These are phyloP conservation scores for Cantharis flavilabris DNA, from an alignment of 2,888 invertebrate species.

Conservation along the genomic window DNA sequence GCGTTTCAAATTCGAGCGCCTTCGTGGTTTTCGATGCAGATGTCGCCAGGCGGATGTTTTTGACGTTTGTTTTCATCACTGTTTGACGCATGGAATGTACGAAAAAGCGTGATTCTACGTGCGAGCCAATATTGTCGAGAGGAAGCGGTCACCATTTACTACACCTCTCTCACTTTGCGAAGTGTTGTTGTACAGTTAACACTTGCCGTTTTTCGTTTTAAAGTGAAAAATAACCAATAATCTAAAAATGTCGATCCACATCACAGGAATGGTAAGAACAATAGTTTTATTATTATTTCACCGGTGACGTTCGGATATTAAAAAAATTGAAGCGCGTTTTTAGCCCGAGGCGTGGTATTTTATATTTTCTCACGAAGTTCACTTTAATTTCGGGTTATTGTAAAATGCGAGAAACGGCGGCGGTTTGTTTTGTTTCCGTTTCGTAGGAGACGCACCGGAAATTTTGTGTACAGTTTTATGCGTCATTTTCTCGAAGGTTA, in stretches of 20 bases:
- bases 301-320: neutral
- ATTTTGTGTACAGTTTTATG: neutral
- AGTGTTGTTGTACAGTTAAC: neutral
- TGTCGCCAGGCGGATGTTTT: neutral
- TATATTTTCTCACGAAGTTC: neutral
- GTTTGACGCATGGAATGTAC: neutral
- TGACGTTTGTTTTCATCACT: neutral
- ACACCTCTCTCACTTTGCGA: neutral
- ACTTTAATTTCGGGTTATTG: neutral
- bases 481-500: neutral
- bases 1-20: neutral
- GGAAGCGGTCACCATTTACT: neutral
- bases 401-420: neutral
- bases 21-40: neutral
- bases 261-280: conserved; percentile 54
- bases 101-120: neutral
- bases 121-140: neutral
- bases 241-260: conserved; percentile 56
- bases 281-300: neutral
- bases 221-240: neutral
- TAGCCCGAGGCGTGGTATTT: neutral
- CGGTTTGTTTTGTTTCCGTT: neutral
- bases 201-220: neutral
- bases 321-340: neutral
- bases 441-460: neutral